Evolutionary conservation across 2,797 vertebrate species (phyloP).

Genomic region (Salarias fasciatus): DNA sequence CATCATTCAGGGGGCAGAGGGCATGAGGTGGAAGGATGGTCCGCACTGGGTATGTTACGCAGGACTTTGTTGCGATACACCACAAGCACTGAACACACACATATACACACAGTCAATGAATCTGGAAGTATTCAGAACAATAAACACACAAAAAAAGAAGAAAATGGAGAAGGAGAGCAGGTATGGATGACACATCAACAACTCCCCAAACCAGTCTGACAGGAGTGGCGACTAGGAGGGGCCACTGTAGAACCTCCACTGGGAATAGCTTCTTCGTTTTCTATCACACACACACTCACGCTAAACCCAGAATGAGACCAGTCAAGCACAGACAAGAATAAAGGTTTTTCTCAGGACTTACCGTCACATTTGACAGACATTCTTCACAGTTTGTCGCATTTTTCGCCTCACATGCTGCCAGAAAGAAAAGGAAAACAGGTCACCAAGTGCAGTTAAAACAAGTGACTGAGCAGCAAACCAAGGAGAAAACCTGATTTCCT

Average conservation of each 20-base stretch:
- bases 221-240: conserved; percentile 52
- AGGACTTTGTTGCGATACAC: conserved; percentile 86
- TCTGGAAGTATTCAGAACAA: not conserved
- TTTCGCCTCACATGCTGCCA: conserved; percentile 84
- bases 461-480: not conserved
- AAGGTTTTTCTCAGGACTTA: conserved; percentile 71
- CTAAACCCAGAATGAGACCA: not conserved
- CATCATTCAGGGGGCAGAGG: conserved; percentile 87
- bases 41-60: conserved; percentile 87
- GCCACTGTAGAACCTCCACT: no score
- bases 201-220: conserved; percentile 76
- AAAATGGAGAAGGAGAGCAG: conserved; percentile 2
- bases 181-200: conserved; percentile 27
- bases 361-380: conserved; percentile 89
- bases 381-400: conserved; percentile 87
- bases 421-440: not conserved
- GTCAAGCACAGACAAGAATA: not conserved
- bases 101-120: conserved; percentile 9
- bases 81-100: conserved; percentile 88
- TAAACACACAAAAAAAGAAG: conserved; percentile 3
- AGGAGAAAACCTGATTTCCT: not conserved
- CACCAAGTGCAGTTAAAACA: not conserved
- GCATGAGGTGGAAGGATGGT: conserved; percentile 87
- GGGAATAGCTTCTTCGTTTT: no score
- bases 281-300: conserved; percentile 4